These are phyloP conservation scores for Procavia capensis DNA, from an alignment of 2,113 vertebrate genomes.

Conservation along the genomic window DNA sequence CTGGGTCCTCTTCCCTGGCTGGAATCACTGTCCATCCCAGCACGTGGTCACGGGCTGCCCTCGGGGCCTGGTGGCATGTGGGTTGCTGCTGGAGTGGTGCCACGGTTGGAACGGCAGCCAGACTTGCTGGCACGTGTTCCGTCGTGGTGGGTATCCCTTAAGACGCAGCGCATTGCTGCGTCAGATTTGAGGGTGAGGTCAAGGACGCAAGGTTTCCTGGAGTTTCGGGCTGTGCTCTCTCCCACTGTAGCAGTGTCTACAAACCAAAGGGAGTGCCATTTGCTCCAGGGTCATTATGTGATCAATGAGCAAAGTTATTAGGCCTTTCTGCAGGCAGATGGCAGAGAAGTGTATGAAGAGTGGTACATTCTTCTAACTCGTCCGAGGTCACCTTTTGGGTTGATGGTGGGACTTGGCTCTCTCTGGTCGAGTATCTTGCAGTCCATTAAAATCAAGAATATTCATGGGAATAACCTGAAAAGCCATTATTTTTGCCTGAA, in stretches of 20 bases:
- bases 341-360: neutral
- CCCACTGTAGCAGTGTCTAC: neutral
- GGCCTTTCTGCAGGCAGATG: neutral
- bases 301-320: neutral
- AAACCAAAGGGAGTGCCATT: neutral
- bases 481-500: slow-evolving; percentile 67
- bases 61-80: neutral
- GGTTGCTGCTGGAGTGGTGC: slow-evolving; percentile 12
- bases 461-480: slow-evolving; percentile 70
- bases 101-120: neutral
- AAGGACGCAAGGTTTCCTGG: neutral
- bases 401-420: neutral
- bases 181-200: slow-evolving; percentile 1
- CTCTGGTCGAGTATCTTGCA: neutral
- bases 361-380: neutral
- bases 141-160: slow-evolving; percentile 2
- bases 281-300: neutral
- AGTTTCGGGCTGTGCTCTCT: neutral
- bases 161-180: neutral
- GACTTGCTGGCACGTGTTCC: slow-evolving; percentile 6
- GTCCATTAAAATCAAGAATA: slow-evolving; percentile 34
- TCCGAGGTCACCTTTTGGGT: neutral
- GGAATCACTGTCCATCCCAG: slow-evolving; percentile 4
- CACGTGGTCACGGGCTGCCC: neutral
- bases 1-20: neutral